Evolutionary conservation across 2,888 invertebrate genomes (phyloP), one percentile per base, ranked within the genome.

Genomic region (Erebia aethiops): DNA sequence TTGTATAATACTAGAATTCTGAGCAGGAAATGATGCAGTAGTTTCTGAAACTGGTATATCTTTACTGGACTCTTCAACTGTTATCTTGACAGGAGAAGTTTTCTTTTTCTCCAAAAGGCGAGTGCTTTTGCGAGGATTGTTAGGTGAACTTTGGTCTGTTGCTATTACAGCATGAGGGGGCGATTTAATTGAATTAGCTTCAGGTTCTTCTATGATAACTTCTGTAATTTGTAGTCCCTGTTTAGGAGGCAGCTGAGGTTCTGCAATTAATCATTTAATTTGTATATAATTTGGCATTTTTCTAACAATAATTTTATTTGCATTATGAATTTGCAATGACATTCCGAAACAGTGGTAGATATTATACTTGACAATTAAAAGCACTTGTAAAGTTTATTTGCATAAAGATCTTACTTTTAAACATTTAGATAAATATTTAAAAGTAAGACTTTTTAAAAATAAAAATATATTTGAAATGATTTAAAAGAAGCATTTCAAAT

Each of bases 151-250:
- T 71, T 70, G 56, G 51, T 74, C 70, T 41, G 73, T 72, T 54
- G 64, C 43, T 64, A 46, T 73, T 43, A 69, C 71, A 67, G 69
- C 60, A 63, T 73, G 71, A 65, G 58, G 71, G 14, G 26, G 76
- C 21, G 76, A 74, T 70, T 77, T 81, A 71, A 79, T 79, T 4
- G 71, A 71, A 67, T 70, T 75, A 56, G 58, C 76, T 77, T 89
- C 87, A 67, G 82, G 75, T 81, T 90, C 89, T 78, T 91, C 90
- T 63, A 75, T 66, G 63, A 90, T 90, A 1, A 82, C 71, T 78
- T 85, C 84, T 54, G 79, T 78, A 18, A 80, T 78, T 70, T 75
- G 74, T 18, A 73, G 70, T 58, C 72, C 71, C 61, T 79, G 76
- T 71, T 82, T 82, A 67, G 76, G 80, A 52, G 67, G 70, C 58